Base-by-base conservation (phyloP, 1,140 invertebrate genomes). In the Heliconius melpomene region DNA sequence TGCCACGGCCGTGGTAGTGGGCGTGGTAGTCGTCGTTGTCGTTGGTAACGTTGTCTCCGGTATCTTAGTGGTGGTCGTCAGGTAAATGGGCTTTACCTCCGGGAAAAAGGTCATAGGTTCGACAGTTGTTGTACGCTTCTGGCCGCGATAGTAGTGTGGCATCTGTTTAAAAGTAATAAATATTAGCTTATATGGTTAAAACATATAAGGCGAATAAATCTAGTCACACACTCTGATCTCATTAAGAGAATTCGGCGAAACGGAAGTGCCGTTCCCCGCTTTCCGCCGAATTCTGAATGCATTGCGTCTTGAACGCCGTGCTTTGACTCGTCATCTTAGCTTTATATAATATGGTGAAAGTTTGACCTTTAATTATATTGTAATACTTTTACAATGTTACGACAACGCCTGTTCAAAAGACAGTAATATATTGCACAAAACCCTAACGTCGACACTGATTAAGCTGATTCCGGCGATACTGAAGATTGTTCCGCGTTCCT, bases 101-200 rank as follows among this genome's bases (percentile, higher is more conserved):
- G 81, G 75, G 74, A 82, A 77, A 5, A 83, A 54, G 1, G 57
- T 76, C 13, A 79, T 78, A 0, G 79, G 79, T 16, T 78, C 83
- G 0, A 74, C 29, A 7, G 89, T 88, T 3, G 90, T 91, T 0
- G 90, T 89, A 6, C 79, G 81, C 70, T 84, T 86, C 26, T 78
- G 79, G 40, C 87, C 85, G 3, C 79, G 79, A 72, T 88, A 89
- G 79, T 90, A 88, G 3, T 23, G 76, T n/a, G 86, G 84, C 86
- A 90, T 90, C 89, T 91, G 83, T 57, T 40, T n/a, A 52, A 20
- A 20, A 52, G 50, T 18, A 54, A 38, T 52, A 71, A 52, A 60
- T 57, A 57, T 57, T 23, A 57, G 7, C 40, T 46, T 16, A 46
- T 32, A 2, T 32, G 3, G 3, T 3, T 32, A 3, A n/a, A n/a